phyloP scores from a whole-genome alignment of 2,888 invertebrate species.

The Drosophila mayaguana region DNA sequence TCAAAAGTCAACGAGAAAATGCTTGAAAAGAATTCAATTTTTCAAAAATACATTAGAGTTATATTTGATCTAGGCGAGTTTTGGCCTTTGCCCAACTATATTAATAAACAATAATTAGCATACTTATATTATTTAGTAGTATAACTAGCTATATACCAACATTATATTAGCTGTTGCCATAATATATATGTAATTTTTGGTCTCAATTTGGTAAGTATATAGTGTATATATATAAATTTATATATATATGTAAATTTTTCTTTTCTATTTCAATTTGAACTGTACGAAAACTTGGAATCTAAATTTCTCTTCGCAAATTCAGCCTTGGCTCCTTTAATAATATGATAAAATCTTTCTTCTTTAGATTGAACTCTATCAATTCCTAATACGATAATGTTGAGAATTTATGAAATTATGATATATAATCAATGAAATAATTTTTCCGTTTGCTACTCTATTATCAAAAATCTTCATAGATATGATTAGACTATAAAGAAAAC shows the following conservation, averaged over 20 bases:
- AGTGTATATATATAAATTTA: not conserved
- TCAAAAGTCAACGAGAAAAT: conserved; percentile 35
- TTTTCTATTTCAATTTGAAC: conserved; percentile 17
- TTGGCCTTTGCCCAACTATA: conserved; percentile 24
- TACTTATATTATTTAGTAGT: not conserved
- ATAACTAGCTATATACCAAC: conserved; percentile 13
- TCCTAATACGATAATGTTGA: conserved; percentile 14
- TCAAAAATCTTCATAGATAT: not conserved
- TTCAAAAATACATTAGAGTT: conserved; percentile 33
- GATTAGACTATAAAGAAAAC: conserved; percentile 1
- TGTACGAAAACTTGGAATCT: conserved; percentile 57
- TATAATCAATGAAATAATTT: not conserved
- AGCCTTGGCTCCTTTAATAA: conserved; percentile 46
- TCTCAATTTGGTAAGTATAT: conserved; percentile 67
- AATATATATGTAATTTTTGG: conserved; percentile 61
- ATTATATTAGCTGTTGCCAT: conserved; percentile 7
- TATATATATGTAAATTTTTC: conserved; percentile 7
- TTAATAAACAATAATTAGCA: conserved; percentile 12
- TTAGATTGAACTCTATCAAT: not conserved
- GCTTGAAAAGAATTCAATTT: conserved; percentile 31
- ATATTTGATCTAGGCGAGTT: conserved; percentile 33
- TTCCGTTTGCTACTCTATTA: not conserved
- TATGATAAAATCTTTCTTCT: not conserved
- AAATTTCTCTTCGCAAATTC: conserved; percentile 42
- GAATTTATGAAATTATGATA: not conserved